Conservation (phyloP, 2,113 vertebrate species). For the Bufo bufo region DNA sequence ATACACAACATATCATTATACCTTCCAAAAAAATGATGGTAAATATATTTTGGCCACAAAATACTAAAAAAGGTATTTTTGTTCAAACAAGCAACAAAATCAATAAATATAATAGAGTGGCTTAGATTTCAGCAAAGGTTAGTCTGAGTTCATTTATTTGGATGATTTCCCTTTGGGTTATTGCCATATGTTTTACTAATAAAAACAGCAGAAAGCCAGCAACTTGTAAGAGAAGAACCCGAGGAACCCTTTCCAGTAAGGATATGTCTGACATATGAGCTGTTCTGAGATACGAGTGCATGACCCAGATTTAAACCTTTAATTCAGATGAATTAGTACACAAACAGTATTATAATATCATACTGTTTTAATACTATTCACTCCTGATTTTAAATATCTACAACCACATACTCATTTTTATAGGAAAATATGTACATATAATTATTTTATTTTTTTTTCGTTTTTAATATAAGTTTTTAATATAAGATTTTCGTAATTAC, state of each 20-base stretch:
- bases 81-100: neutral
- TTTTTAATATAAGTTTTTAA: too few relatives aligned
- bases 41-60: neutral
- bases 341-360: too few relatives aligned
- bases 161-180: neutral
- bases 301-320: neutral
- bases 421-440: too few relatives aligned
- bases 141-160: neutral
- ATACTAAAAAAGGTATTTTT: too few relatives aligned
- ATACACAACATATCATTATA: too few relatives aligned
- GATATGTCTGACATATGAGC: too few relatives aligned
- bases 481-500: too few relatives aligned
- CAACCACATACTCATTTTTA: too few relatives aligned
- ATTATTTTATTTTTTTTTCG: too few relatives aligned
- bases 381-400: too few relatives aligned
- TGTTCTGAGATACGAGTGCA: too few relatives aligned
- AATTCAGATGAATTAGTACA: neutral
- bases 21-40: neutral
- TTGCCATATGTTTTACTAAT: neutral
- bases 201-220: neutral
- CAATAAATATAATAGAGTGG: conserved; percentile 12
- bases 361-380: too few relatives aligned
- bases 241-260: neutral
- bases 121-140: neutral
- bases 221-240: neutral